phyloP scores from a whole-genome alignment of 2,113 vertebrate species.

The Ptychochromis oligacanthus region DNA sequence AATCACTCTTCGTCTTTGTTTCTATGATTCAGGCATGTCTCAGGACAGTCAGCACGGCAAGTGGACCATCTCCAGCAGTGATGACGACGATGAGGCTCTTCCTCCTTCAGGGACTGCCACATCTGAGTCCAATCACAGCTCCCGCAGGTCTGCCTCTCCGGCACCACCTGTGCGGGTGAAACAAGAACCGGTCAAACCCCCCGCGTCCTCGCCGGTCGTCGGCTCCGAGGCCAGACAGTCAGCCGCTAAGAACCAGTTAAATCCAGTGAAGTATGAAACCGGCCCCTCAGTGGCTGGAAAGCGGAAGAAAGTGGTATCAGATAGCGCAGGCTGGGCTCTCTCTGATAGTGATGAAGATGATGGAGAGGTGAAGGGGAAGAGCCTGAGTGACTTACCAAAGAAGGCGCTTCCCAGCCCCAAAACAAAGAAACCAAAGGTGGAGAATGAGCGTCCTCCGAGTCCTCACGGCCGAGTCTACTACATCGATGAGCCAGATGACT shows the following conservation, averaged over 20 bases:
- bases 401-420: conserved; percentile 59
- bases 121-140: conserved; percentile 9
- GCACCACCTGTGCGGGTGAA: conserved; percentile 46
- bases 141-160: neutral
- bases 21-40: conserved; percentile 73
- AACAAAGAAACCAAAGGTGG: conserved; percentile 68
- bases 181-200: conserved; percentile 54
- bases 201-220: conserved; percentile 40
- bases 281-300: conserved; percentile 72
- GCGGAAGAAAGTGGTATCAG: conserved; percentile 77
- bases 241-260: conserved; percentile 79
- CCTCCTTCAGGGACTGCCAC: conserved; percentile 60
- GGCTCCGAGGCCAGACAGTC: conserved; percentile 87
- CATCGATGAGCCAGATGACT: conserved; percentile 75
- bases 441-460: conserved; percentile 61
- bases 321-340: conserved; percentile 89
- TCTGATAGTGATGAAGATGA: conserved; percentile 89
- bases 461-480: conserved; percentile 66
- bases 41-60: conserved; percentile 88
- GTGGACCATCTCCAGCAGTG: conserved; percentile 95
- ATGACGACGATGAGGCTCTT: conserved; percentile 82
- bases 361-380: conserved; percentile 30
- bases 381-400: conserved; percentile 16
- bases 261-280: conserved; percentile 74
- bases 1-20: neutral